Base-by-base conservation (phyloP, 2,888 invertebrate genomes). In the Electrophaes corylata region DNA sequence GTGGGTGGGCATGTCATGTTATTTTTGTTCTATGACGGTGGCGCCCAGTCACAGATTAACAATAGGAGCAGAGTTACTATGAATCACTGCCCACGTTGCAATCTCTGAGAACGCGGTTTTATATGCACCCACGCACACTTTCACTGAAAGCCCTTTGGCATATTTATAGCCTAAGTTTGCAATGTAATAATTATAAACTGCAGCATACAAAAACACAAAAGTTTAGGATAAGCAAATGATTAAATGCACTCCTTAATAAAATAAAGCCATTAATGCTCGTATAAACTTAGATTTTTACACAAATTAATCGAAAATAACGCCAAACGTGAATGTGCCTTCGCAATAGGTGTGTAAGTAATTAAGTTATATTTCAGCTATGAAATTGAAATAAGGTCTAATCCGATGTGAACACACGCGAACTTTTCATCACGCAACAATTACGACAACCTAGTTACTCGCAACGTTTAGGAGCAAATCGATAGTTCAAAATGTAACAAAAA, bases 381-480 rank as follows among this genome's bases (percentile, higher is more conserved):
- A 73, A 74, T 68, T 70, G 63, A 69, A 69, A 71, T 72, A 71
- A 64, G 65, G 70, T 64, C 62, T 73, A 74, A 76, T 76, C 69
- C 66, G 70, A 71, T 68, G 67, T 68, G 60, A 65, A 56, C 65
- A 65, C 75, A 80, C 73, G 77, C 74, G 52, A 75, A 65, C 67
- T 57, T 56, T 58, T 44, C 62, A 57, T 56, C 74, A 76, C 76
- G 76, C 74, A 61, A 68, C 58, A 62, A 64, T 69, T 64, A 50
- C 60, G 54, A 66, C 60, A 64, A 60, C 60, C 57, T 59, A 59
- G 47, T 50, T 58, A 59, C 65, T 62, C 62, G 60, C 47, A 60
- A 61, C 62, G 54, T 62, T 60, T 51, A 45, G 61, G 37, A 62
- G 52, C 49, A 45, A 64, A 65, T 65, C 64, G 53, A 64, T 56